Evolutionary conservation across 2,797 vertebrate species (phyloP).

Genomic region (Rhynchonycteris naso): DNA sequence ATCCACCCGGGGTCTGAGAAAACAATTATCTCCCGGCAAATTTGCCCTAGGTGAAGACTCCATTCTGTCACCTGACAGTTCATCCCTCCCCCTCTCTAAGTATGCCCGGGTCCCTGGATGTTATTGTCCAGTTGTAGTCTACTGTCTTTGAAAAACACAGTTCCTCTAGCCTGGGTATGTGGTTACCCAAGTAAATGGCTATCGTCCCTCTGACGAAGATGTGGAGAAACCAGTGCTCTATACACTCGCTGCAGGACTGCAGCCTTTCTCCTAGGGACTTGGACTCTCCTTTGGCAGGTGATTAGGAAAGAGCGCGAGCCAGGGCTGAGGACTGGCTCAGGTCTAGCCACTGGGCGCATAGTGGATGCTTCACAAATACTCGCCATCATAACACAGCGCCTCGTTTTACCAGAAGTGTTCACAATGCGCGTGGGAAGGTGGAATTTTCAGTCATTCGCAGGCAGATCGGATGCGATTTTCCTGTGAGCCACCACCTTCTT

Average conservation of each 20-base stretch:
- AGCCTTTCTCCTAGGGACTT: background rate
- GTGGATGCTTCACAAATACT: background rate
- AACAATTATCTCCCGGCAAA: background rate
- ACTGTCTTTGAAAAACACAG: background rate
- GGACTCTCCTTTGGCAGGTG: background rate
- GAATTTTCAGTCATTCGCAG: conserved; percentile 23
- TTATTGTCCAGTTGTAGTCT: background rate
- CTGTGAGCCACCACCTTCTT: background rate
- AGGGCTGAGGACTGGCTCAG: background rate
- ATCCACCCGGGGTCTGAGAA: background rate
- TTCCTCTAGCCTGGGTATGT: background rate
- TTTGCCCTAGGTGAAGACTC: background rate
- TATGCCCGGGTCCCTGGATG: background rate
- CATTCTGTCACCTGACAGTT: background rate
- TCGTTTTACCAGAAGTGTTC: conserved; percentile 28
- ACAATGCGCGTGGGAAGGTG: conserved; percentile 11
- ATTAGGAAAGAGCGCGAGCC: background rate
- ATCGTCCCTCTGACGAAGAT: background rate
- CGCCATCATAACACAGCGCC: background rate
- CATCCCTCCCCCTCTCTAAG: background rate
- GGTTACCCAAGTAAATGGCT: background rate
- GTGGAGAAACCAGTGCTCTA: accelerated
- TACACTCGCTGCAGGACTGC: accelerated
- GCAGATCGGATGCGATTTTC: background rate
- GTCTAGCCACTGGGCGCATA: background rate